phyloP scores from a whole-genome alignment of 1,140 invertebrate species.

The Pemphigus obesinymphae region DNA sequence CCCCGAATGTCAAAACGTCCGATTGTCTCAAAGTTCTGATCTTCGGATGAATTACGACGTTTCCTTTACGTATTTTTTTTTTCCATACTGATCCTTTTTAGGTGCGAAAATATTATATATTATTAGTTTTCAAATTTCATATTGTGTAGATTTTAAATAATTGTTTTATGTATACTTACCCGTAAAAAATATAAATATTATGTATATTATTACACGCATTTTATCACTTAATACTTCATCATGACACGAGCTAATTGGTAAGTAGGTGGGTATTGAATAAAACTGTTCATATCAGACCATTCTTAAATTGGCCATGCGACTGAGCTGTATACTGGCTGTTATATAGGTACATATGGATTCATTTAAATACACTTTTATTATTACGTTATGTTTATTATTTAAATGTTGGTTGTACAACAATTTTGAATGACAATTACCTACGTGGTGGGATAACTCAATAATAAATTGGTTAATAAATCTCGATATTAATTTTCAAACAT shows the following conservation, averaged over 20 bases:
- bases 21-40: constrained; percentile 28
- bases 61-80: neutral
- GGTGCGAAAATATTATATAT: neutral
- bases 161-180: too few species aligned
- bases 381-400: neutral
- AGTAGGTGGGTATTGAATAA: too few species aligned
- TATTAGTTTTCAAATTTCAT: neutral
- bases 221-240: too few species aligned
- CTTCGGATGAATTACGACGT: constrained; percentile 12
- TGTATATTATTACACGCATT: too few species aligned
- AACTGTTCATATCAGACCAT: too few species aligned
- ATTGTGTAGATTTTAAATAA: too few species aligned
- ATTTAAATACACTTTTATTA: neutral
- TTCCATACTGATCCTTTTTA: neutral
- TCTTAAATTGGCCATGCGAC: too few species aligned
- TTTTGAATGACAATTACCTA: neutral
- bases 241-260: too few species aligned
- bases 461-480: neutral
- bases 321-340: too few species aligned
- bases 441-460: neutral
- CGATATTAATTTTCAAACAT: neutral
- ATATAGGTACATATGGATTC: too few species aligned
- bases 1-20: constrained; percentile 34
- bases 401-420: neutral
- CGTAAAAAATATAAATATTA: too few species aligned